A percentile compares a stretch with the other conserved stretches of the same genome.
Evolutionary conservation across 2,888 invertebrate genomes (phyloP).

Genomic region (Nomada lathburiana): DNA sequence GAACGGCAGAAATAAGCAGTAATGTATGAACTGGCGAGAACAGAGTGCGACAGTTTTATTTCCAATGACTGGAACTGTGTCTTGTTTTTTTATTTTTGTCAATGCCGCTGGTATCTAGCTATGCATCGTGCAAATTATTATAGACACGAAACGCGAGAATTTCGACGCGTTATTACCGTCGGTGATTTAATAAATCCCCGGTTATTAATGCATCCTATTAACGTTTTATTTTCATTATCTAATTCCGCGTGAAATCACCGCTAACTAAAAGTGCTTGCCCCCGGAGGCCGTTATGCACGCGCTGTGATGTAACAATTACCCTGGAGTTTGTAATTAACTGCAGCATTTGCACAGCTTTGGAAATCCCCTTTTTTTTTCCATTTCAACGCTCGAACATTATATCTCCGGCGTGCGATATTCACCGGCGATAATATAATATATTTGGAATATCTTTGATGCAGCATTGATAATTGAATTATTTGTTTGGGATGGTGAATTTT

Average conservation of each 20-base stretch:
- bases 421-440: too few relatives aligned
- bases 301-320: conserved; percentile 20
- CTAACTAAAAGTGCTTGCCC: conserved; percentile 33
- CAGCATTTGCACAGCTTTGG: conserved; percentile 3
- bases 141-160: conserved; percentile 9
- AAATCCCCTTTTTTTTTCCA: too few relatives aligned
- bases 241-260: conserved; percentile 35
- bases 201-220: conserved; percentile 45
- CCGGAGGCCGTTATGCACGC: not conserved
- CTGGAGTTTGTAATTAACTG: conserved; percentile 20
- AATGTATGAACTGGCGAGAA: not conserved
- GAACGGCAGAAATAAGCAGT: not conserved
- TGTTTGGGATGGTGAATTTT: too few relatives aligned
- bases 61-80: not conserved
- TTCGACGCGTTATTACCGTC: conserved; percentile 40
- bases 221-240: conserved; percentile 45
- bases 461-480: too few relatives aligned
- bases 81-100: conserved; percentile 54
- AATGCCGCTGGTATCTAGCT: conserved; percentile 19
- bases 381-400: not conserved
- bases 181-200: conserved; percentile 42
- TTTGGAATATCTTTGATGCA: too few relatives aligned
- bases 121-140: not conserved
- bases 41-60: not conserved
- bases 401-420: too few relatives aligned